Percentiles rank a stretch among this genome's conserved stretches.
Evolutionary conservation across 2,888 invertebrate species (phyloP).

Genomic region (Rhamphomyia laevipes): DNA sequence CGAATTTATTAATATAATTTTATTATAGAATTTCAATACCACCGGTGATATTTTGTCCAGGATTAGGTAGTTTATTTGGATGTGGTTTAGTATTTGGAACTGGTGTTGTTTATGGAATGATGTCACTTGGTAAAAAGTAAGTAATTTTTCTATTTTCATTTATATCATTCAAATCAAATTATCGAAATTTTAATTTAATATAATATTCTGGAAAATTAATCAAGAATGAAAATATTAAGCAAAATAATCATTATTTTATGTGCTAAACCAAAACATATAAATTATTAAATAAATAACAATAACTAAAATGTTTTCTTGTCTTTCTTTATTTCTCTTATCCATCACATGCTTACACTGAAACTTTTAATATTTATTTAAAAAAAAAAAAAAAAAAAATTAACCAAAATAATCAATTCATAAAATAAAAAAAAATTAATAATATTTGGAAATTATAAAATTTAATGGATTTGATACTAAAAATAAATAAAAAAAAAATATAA

Average conservation of each 20-base stretch:
- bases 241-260: neutral
- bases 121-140: slow-evolving; percentile 92
- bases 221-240: neutral
- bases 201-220: slow-evolving; percentile 11
- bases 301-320: slow-evolving; percentile 15
- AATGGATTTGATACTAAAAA: neutral
- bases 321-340: slow-evolving; percentile 12
- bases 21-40: slow-evolving; percentile 69
- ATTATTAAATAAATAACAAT: slow-evolving; percentile 4
- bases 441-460: too few relatives aligned
- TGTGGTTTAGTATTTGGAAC: slow-evolving; percentile 80
- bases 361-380: neutral
- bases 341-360: slow-evolving; percentile 16
- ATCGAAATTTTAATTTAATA: neutral
- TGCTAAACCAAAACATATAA: neutral
- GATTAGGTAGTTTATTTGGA: slow-evolving; percentile 68
- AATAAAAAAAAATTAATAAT: neutral
- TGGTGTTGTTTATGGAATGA: slow-evolving; percentile 84
- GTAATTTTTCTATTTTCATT: slow-evolving; percentile 41
- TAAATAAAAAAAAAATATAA: slow-evolving; percentile 7
- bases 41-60: slow-evolving; percentile 66
- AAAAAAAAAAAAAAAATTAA: neutral
- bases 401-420: slow-evolving; percentile 1
- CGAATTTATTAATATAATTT: too few relatives aligned
- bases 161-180: neutral